Conservation (phyloP, 2,888 invertebrate species). For the Blastobasis adustella region DNA sequence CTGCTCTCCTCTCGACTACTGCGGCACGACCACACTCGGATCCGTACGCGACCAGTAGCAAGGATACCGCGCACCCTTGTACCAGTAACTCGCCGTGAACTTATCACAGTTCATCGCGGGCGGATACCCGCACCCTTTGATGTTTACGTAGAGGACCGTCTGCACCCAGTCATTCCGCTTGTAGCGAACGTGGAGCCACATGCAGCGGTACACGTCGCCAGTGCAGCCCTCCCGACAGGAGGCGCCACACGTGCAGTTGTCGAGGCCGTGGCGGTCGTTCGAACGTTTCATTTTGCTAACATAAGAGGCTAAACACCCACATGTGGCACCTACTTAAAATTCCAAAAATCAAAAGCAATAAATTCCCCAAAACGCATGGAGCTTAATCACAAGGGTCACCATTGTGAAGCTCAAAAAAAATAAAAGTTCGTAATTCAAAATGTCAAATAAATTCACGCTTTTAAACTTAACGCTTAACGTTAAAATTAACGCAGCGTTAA, state of each 20-base stretch:
- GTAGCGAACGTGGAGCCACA: conserved; percentile 79
- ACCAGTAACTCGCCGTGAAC: conserved; percentile 82
- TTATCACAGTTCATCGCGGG: conserved; percentile 86
- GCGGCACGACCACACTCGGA: conserved; percentile 86
- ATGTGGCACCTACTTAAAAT: too few species aligned
- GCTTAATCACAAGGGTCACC: too few species aligned
- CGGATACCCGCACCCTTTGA: conserved; percentile 91
- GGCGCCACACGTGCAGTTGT: conserved; percentile 88
- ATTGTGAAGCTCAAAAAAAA: too few species aligned
- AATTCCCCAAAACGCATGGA: too few species aligned
- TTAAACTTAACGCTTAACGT: too few species aligned
- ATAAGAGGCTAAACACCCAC: too few species aligned
- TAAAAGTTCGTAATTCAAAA: too few species aligned
- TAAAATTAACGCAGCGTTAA: too few species aligned
- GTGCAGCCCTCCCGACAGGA: conserved; percentile 88
- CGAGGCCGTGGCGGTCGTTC: conserved; percentile 82
- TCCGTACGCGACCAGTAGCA: conserved; percentile 86
- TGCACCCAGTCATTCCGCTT: conserved; percentile 71
- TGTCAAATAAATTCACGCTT: too few species aligned
- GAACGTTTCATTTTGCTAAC: too few species aligned
- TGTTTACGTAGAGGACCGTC: conserved; percentile 83
- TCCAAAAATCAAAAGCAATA: too few species aligned
- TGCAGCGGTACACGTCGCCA: conserved; percentile 83
- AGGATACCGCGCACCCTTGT: conserved; percentile 78
- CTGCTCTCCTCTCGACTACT: conserved; percentile 88